Base-by-base conservation (phyloP, 2,113 vertebrate genomes). In the Toxotes jaculatrix region DNA sequence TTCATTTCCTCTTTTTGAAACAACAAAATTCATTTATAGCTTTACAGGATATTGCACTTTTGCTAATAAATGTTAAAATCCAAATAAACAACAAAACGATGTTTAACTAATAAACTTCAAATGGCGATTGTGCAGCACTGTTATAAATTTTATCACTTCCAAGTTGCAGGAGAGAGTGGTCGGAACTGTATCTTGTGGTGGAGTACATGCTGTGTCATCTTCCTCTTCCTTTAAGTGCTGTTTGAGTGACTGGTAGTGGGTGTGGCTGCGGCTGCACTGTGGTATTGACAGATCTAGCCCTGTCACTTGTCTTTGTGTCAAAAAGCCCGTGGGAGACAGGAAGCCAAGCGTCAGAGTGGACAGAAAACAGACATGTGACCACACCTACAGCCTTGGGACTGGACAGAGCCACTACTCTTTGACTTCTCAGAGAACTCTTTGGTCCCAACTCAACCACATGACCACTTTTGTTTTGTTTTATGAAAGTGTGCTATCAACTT, bases 221-320 rank as follows among this genome's bases (percentile, higher is more conserved):
- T 86, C 85, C 86, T 74, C 65, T 91, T 88, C 79, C 86, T 89
- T 40, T 55, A 8, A 74, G 61, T 27, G 13, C 70, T 19, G 79
- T 71, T 23, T 83, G 83, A 89, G 21, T 90, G 86, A 87, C 77
- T 74, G 61, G 16, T 43, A 0, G 85, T 77, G 87, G 91, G 90
- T 77, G 91, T 91, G 91, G 74, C 71, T 42, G 65, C 82, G 91
- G 74, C 71, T 42, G 65, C 82, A 11, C 60, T 87, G 87, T 84
- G 91, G 65, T 83, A 77, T 80, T 92, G 80, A 87, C 88, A 88
- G 85, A 92, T 90, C 87, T 60, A 76, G 82, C 80, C 77, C 69
- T 74, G 89, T 87, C 88, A 86, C 87, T 91, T 51, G 90, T 75
- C 80, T 88, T 75, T 88, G 87, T 89, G 88, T 90, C 83, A 85